phyloP scores from a whole-genome alignment of 2,888 invertebrate genomes.

The Chamaedrilus cognettii region DNA sequence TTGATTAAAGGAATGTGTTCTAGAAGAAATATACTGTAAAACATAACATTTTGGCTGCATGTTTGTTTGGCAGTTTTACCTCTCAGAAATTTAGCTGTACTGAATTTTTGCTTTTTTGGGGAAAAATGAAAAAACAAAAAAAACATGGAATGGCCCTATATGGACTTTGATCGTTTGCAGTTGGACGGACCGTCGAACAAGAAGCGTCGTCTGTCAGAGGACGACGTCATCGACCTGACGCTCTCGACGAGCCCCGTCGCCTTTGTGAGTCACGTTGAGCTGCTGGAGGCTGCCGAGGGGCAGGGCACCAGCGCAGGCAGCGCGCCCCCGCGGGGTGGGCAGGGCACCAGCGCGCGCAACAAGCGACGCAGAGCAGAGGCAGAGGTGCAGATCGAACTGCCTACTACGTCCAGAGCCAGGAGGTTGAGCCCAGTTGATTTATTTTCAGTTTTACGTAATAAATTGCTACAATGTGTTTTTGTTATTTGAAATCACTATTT shows the following conservation, averaged over 20 bases:
- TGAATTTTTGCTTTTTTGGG: too few relatives aligned
- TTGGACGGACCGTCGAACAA: conserved; percentile 17
- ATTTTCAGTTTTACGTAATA: neutral
- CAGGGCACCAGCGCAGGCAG: neutral
- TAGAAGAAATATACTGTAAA: too few relatives aligned
- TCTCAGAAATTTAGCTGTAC: too few relatives aligned
- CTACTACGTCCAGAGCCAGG: neutral
- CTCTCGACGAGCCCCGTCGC: conserved; percentile 12
- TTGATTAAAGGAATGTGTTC: too few relatives aligned
- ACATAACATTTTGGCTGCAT: too few relatives aligned
- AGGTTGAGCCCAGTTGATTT: neutral
- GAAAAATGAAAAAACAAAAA: too few relatives aligned
- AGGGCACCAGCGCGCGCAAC: neutral
- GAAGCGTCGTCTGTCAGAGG: conserved; percentile 18
- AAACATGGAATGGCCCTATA: too few relatives aligned
- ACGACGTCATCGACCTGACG: conserved; percentile 14
- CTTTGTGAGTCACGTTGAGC: neutral
- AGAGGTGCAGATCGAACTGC: neutral
- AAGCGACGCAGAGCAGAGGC: neutral
- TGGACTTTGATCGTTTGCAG: too few relatives aligned
- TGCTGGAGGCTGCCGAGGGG: neutral
- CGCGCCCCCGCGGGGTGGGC: neutral
- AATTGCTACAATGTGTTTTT: too few relatives aligned
- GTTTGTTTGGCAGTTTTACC: too few relatives aligned
- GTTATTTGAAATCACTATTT: neutral